A percentile compares a stretch with the other conserved stretches of the same genome.
Conservation (phyloP, 2,888 invertebrate genomes). For the Abrostola triplasia region DNA sequence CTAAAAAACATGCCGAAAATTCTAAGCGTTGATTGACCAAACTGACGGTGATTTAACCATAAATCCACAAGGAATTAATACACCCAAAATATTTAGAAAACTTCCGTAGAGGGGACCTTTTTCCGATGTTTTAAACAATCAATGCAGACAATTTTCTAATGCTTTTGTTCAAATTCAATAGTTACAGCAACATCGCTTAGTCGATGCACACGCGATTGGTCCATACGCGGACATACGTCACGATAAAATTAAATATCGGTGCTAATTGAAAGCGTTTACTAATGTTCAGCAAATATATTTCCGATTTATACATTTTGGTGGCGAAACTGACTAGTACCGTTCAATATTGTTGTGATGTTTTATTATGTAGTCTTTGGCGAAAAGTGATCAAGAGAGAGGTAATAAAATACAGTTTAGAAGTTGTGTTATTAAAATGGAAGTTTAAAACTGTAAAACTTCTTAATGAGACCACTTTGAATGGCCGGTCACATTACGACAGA, state of each 20-base stretch:
- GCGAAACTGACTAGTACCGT: constrained; percentile 5
- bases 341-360: neutral
- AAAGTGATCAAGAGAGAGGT: no score
- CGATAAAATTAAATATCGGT: constrained; percentile 45
- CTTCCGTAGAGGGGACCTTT: no score
- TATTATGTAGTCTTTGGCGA: neutral
- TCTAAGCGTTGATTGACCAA: constrained; percentile 22
- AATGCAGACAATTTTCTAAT: constrained; percentile 38
- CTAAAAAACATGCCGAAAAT: constrained; percentile 43
- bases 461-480: neutral
- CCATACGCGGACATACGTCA: constrained; percentile 31
- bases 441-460: neutral
- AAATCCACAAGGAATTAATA: neutral
- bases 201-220: constrained; percentile 32
- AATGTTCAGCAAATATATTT: constrained; percentile 25
- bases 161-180: constrained; percentile 27
- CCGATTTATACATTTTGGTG: constrained; percentile 5
- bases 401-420: neutral
- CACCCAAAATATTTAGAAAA: neutral
- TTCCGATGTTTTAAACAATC: constrained; percentile 6
- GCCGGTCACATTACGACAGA: neutral
- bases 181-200: constrained; percentile 20
- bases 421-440: neutral
- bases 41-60: neutral
- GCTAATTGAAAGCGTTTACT: constrained; percentile 33